Base-by-base conservation (phyloP, 2,113 vertebrate genomes). In the Petrocephalus zakoni region DNA sequence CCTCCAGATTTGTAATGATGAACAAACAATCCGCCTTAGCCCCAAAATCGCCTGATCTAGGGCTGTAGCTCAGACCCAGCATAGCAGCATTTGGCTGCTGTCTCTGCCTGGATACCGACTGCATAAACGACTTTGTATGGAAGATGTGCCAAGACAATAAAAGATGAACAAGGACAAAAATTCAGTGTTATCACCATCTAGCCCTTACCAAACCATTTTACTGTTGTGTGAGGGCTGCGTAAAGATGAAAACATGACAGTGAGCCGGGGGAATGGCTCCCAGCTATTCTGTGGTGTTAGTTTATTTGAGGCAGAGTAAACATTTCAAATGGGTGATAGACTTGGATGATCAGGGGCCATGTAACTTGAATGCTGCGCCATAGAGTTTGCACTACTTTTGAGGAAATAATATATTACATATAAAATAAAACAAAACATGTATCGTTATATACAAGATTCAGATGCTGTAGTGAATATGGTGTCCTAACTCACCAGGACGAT, bases 281-380 rank as follows among this genome's bases (percentile, higher is more conserved):
- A 95, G 93, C 92, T 94, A 92, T 91, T 90, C 92, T 94, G 94
- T 88, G 93, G 92, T 91, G 92, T 86, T 92, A 93, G 91, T 94
- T 93, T 93, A 92, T 95, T 95, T 95, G 90, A 93, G 92, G 93
- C 91, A 93, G 93, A 92, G 92, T 94, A 94, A 94, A 95, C 93
- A 94, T 88, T 92, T 92, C 93, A 94, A 94, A 92, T 88, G 87
- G 91, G 93, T 90, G 90, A 93, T 90, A 91, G 89, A 91, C 87
- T 88, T 88, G 42, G 13, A 72, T 72, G 25, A 17, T 88, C 86
- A 49, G 87, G 90, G 91, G 93, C 92, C 89, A 89, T 89, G 91
- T 86, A 58, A 88, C 68, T 75, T 87, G 46, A 88, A 72, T 78
- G 37, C 83, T 86, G 15, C 55, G 86, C 34, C 81, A 72, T 46